Evolutionary conservation across 2,888 invertebrate species (phyloP), one percentile per base, ranked within the genome.

Genomic region (Acleris cristana): DNA sequence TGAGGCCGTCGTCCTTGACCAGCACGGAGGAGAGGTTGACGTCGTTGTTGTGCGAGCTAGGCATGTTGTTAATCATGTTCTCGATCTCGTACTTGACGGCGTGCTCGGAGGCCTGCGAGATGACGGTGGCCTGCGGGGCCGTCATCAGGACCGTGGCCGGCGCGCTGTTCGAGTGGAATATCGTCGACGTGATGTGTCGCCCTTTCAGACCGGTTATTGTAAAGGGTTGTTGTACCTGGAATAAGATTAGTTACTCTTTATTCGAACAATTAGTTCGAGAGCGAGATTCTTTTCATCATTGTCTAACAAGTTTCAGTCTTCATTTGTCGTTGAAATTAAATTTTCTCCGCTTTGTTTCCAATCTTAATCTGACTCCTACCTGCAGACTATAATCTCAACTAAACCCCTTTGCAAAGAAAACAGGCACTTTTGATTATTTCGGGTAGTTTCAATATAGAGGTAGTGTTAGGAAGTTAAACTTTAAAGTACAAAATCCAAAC

Each of bases 141-240:
- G 86, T 77, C 82, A 92, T 89, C 0, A 92, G 84, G 0, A 92
- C 92, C 2, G 92, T 91, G 49, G 89, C 89, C 0, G 90, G 86
- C 0, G 83, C 84, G 21, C 89, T 78, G 65, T 81, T 82, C 5
- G 88, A 76, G 72, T 91, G 92, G 82, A 88, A 91, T 79, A 90
- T 90, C 2, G 89, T 85, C 6, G 89, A 87, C 3, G 90, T 87
- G 60, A 91, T 85, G 71, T 90, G 90, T 1, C 90, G 87, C 2
- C 85, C 83, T 65, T 90, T 91, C 3, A 89, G 70, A 7, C 85
- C 84, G 2, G 86, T 76, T 76, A 92, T 82, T 14, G 91, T 87
- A 73, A 87, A 90, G 2, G 92, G 26, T 8, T 26, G 81, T 66
- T 89, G 89, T n/a, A 91, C 80, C 92, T 92, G 85, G 10, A 57